These are phyloP conservation scores for Pseudococcus longispinus DNA, from an alignment of 2,888 invertebrate genomes.

Conservation along the genomic window DNA sequence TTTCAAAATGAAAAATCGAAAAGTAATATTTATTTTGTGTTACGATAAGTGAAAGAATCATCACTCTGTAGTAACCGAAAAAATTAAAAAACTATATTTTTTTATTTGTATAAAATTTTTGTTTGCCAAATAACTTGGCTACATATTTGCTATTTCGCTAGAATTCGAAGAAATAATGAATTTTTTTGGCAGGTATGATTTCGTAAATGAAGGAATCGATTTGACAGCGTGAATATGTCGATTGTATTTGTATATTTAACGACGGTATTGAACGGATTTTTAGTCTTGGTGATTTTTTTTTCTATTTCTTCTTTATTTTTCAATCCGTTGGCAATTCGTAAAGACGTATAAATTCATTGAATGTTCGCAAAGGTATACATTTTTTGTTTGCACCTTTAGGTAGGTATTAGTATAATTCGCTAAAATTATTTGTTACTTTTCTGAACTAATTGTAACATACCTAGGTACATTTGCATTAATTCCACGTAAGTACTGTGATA, in stretches of 20 bases:
- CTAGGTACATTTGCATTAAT: too few relatives aligned
- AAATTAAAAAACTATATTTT: not conserved
- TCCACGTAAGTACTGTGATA: too few relatives aligned
- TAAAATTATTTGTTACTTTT: too few relatives aligned
- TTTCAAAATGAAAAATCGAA: not conserved
- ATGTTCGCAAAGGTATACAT: too few relatives aligned
- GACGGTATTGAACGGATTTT: not conserved
- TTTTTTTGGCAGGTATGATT: not conserved
- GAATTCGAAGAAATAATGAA: too few relatives aligned
- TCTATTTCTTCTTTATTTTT: not conserved
- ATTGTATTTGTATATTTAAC: not conserved
- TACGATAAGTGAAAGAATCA: not conserved
- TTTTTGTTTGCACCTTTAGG: too few relatives aligned
- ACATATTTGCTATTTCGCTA: not conserved
- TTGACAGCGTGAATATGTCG: not conserved
- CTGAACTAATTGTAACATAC: too few relatives aligned
- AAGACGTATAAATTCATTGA: too few relatives aligned
- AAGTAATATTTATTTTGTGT: constrained; percentile 3
- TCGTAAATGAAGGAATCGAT: not conserved
- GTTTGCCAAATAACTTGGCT: not conserved
- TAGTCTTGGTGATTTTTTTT: not conserved
- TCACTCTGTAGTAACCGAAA: not conserved
- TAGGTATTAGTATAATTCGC: too few relatives aligned
- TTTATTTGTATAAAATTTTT: not conserved
- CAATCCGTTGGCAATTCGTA: not conserved